phyloP scores from a whole-genome alignment of 1,140 invertebrate species.

The Drosophila ananassae region DNA sequence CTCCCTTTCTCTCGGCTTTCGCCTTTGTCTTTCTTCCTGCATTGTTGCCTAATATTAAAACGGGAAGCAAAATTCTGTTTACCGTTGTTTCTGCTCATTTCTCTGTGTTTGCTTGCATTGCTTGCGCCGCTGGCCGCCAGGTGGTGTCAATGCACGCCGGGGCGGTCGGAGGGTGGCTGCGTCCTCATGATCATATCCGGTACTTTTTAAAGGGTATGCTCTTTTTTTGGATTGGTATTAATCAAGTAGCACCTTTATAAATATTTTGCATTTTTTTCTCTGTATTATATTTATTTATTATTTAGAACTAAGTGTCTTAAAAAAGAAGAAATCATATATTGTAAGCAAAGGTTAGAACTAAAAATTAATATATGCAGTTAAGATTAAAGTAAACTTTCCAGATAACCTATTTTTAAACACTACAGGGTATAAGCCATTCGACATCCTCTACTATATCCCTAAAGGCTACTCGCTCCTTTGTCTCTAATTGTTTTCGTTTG shows the following conservation, averaged over 20 bases:
- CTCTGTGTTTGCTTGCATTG: slow-evolving; percentile 35
- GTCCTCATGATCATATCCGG: neutral
- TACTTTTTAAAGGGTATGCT: neutral
- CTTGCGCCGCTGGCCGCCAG: slow-evolving; percentile 47
- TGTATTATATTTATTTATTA: too few relatives aligned
- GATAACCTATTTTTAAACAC: too few relatives aligned
- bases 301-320: too few relatives aligned
- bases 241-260: too few relatives aligned
- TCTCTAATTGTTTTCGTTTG: slow-evolving; percentile 50
- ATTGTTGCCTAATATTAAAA: slow-evolving; percentile 53
- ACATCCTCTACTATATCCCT: neutral
- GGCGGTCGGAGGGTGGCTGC: neutral
- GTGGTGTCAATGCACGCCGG: slow-evolving; percentile 48
- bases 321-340: too few relatives aligned
- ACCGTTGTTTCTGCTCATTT: slow-evolving; percentile 50
- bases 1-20: neutral
- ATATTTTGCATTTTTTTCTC: too few relatives aligned
- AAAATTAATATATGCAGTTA: too few relatives aligned
- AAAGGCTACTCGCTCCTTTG: neutral
- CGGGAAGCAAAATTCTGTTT: slow-evolving; percentile 61
- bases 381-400: too few relatives aligned
- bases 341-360: too few relatives aligned
- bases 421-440: slow-evolving; percentile 2
- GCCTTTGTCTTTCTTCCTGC: slow-evolving; percentile 23
- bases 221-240: neutral